Percentiles rank a stretch among this genome's conserved stretches.
These are phyloP conservation scores for Caerostris extrusa DNA, from an alignment of 1,140 invertebrate genomes.

Conservation along the genomic window DNA sequence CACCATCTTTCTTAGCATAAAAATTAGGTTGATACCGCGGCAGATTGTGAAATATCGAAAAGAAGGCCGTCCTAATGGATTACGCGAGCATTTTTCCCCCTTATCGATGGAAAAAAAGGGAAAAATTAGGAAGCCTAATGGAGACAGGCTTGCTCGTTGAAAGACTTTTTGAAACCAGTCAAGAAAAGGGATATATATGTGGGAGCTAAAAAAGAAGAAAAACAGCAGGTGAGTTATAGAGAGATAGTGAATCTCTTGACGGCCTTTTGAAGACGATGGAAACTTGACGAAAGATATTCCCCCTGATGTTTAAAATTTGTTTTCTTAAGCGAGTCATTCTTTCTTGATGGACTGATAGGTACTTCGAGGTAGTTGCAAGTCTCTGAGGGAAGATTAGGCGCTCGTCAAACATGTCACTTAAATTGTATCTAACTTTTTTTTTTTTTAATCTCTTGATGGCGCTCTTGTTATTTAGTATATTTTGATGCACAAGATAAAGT, in stretches of 20 bases:
- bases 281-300: conserved; percentile 14
- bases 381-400: not conserved
- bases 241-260: not conserved
- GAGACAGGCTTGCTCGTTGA: not conserved
- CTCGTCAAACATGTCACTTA: not conserved
- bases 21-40: not conserved
- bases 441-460: not conserved
- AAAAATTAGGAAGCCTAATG: conserved; percentile 44
- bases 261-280: not conserved
- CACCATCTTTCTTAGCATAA: not conserved
- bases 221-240: no score
- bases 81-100: not conserved
- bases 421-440: not conserved
- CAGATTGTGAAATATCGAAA: not conserved
- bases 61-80: conserved; percentile 14
- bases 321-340: not conserved
- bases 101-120: not conserved
- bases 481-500: not conserved
- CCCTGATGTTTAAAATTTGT: not conserved
- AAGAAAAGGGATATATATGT: not conserved
- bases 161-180: conserved; percentile 26
- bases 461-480: not conserved
- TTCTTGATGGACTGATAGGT: not conserved
- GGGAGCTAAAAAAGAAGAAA: not conserved
- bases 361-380: not conserved